Evolutionary conservation across 1,140 invertebrate species (phyloP).

Genomic region (Pseudomyrmex dendroicus): DNA sequence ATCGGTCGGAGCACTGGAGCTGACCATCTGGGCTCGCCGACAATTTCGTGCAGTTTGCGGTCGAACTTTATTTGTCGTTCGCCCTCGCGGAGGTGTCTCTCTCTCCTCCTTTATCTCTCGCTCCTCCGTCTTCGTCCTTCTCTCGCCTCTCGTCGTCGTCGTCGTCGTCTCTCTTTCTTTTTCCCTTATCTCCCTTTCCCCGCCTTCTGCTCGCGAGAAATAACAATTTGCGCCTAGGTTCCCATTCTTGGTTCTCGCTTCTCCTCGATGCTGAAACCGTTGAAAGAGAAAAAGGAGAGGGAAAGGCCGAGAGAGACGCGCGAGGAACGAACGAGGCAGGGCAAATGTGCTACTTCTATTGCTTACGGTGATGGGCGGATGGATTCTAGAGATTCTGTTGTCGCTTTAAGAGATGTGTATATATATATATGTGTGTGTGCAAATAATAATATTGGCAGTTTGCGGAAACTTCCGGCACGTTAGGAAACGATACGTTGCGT

Average conservation of each 20-base stretch:
- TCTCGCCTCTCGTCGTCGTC: not conserved
- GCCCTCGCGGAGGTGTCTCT: slow-evolving; percentile 70
- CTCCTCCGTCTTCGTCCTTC: not conserved
- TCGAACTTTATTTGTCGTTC: slow-evolving; percentile 81
- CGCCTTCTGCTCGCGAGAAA: slow-evolving; percentile 34
- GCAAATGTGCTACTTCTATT: slow-evolving; percentile 42
- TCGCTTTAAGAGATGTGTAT: not conserved
- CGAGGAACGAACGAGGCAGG: not conserved
- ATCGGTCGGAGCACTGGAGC: slow-evolving; percentile 67
- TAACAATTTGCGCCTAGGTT: slow-evolving; percentile 71
- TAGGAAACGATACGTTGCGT: not conserved
- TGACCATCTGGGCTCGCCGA: slow-evolving; percentile 78
- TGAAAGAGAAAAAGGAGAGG: slow-evolving; percentile 8
- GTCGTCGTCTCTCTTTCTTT: slow-evolving; percentile 13
- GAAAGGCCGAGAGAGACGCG: not conserved
- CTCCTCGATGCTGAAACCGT: slow-evolving; percentile 31
- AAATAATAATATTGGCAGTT: not conserved
- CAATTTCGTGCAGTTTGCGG: slow-evolving; percentile 82
- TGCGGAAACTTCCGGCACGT: not conserved
- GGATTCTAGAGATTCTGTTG: not conserved
- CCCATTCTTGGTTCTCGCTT: slow-evolving; percentile 52
- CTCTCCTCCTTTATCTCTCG: slow-evolving; percentile 27
- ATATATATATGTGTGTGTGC: not conserved
- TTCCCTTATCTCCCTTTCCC: not conserved
- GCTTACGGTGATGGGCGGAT: slow-evolving; percentile 21